Conservation (phyloP, 2,113 vertebrate genomes). For the Leuciscus idus region DNA sequence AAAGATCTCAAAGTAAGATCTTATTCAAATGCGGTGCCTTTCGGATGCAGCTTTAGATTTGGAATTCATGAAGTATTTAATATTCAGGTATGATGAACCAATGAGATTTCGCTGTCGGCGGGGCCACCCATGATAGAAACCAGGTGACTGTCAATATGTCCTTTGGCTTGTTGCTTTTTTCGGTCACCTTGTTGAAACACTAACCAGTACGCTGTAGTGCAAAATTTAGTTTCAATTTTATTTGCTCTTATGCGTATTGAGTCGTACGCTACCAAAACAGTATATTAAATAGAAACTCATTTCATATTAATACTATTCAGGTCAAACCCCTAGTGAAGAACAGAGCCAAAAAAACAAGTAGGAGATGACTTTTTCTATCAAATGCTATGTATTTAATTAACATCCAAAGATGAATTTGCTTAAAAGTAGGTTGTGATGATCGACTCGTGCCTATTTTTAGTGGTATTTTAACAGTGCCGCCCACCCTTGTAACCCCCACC, state of each 20-base stretch:
- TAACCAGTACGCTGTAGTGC: not conserved
- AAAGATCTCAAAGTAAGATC: not conserved
- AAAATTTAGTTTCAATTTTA: not conserved
- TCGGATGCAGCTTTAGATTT: not conserved
- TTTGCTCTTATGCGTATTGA: not conserved
- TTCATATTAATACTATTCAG: conserved; percentile 33
- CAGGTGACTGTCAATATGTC: not conserved
- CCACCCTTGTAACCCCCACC: conserved; percentile 52
- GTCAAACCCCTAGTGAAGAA: conserved; percentile 41
- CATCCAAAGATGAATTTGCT: conserved; percentile 82
- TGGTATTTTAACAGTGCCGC: conserved; percentile 72
- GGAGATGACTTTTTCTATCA: conserved; percentile 72
- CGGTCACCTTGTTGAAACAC: not conserved
- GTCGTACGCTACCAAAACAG: not conserved
- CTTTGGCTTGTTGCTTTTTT: not conserved
- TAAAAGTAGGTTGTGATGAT: conserved; percentile 81
- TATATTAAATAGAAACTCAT: not conserved
- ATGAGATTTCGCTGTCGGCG: not conserved
- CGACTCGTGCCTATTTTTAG: conserved; percentile 78
- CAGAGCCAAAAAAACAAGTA: conserved; percentile 26
- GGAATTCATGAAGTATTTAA: not conserved
- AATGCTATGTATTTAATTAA: conserved; percentile 76
- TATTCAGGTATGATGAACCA: not conserved
- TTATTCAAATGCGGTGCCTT: too few species aligned
- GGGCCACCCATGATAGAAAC: too few species aligned